phyloP scores from a whole-genome alignment of 2,888 invertebrate genomes.

The Anaspis maculata region DNA sequence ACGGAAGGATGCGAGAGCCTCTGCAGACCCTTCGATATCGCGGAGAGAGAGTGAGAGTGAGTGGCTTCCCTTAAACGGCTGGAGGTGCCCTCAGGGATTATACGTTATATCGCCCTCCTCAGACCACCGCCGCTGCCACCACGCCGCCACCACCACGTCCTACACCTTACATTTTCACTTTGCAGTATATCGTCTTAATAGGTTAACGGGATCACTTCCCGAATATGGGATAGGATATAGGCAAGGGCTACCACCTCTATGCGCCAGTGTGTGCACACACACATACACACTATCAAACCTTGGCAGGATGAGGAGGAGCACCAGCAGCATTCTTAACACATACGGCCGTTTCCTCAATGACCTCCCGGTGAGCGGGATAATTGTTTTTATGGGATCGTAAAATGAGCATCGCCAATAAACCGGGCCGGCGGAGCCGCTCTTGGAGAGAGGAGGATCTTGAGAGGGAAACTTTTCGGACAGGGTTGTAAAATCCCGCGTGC shows the following conservation, averaged over 20 bases:
- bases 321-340: slow-evolving; percentile 14
- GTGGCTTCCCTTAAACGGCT: slow-evolving; percentile 23
- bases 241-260: slow-evolving; percentile 11
- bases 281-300: no score
- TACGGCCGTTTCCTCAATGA: slow-evolving; percentile 11
- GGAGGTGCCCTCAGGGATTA: slow-evolving; percentile 32
- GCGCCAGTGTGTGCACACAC: no score
- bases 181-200: slow-evolving; percentile 34
- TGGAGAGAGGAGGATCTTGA: no score
- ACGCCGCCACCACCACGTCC: slow-evolving; percentile 20
- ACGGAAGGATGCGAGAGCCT: no score
- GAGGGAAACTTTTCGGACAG: no score
- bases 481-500: no score
- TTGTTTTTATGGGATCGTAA: slow-evolving; percentile 8
- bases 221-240: slow-evolving; percentile 12
- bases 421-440: no score
- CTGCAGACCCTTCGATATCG: slow-evolving; percentile 26
- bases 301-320: no score
- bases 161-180: slow-evolving; percentile 30
- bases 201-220: slow-evolving; percentile 23
- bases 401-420: slow-evolving; percentile 6
- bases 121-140: no score
- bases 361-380: slow-evolving; percentile 5
- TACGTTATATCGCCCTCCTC: slow-evolving; percentile 31
- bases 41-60: no score